Base-by-base conservation (phyloP, 1,140 invertebrate genomes). In the Trichonephila clavipes region DNA sequence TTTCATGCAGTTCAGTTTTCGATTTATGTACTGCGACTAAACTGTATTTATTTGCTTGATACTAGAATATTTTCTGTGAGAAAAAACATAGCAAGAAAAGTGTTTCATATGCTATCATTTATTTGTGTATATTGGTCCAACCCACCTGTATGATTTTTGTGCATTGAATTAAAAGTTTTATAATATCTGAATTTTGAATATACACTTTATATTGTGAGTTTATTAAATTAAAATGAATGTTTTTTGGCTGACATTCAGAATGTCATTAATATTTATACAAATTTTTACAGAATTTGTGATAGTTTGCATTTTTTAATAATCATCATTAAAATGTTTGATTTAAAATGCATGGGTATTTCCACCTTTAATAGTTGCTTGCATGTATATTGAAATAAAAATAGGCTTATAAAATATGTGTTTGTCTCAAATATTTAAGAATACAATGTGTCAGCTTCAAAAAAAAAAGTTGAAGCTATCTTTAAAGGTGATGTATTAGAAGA, bases 91-190 rank as follows among this genome's bases (percentile, higher is more conserved):
- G 72, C 18, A 77, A 34, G 72, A 77, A 77, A 64, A 21, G 16
- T 64, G 62, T 64, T 64, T 64, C 21, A 21, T 77, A 18, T 77
- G 34, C 28, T 40, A 28, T 77, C 34, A 40, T 77, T 77, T 77
- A 77, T 77, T 77, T 77, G 18, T 77, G 28, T 77, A 77, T 77
- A 77, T 77, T 77, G 72, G 28, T 77, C 28, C 72, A 77, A 77
- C 72, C 72, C 72, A 77, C 72, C 72, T 77, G 72, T 77, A 77
- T 77, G 16, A 77, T 69, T 77, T 77, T 77, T 77, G 34, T 77
- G 72, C 34, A 77, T 69, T 69, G 66, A 69, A 69, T 69, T n/a
- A 69, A n/a, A n/a, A 69, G 66, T 77, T 77, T 77, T 77, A 77
- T 77, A 77, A 77, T 77, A 28, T 77, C 12, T 77, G 72, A 16